Evolutionary conservation across 2,797 vertebrate genomes (phyloP).

Genomic region (Molossus alvarezi): DNA sequence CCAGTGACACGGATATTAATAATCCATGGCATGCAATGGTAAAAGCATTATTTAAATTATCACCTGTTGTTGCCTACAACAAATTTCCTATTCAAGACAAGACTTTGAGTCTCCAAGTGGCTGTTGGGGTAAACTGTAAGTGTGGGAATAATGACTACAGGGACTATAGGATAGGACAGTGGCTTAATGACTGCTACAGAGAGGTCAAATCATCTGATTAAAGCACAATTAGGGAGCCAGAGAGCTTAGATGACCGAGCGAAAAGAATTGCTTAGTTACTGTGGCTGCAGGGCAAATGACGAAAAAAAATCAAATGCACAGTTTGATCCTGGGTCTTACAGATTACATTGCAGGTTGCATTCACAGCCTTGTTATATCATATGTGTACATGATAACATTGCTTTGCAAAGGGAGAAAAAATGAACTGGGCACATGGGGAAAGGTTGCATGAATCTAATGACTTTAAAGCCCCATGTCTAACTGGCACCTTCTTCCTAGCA

Average conservation of each 20-base stretch:
- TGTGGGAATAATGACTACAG: not conserved
- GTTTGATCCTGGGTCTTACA: not conserved
- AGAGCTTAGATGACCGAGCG: not conserved
- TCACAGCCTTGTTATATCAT: not conserved
- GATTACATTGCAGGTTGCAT: not conserved
- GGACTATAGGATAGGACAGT: not conserved
- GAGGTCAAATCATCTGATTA: not conserved
- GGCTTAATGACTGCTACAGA: not conserved
- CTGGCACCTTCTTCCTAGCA: not conserved
- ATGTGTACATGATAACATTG: not conserved
- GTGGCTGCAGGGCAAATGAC: not conserved
- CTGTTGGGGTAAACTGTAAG: not conserved
- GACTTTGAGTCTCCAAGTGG: not conserved
- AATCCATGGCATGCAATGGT: not conserved
- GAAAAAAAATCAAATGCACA: not conserved
- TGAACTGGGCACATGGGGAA: not conserved
- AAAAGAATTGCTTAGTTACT: not conserved
- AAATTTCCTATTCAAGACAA: conserved; percentile 14
- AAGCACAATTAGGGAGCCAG: not conserved
- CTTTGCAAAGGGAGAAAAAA: not conserved
- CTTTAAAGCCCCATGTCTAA: not conserved
- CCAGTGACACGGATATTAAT: not conserved
- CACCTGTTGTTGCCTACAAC: not conserved
- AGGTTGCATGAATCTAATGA: not conserved
- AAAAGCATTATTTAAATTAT: conserved; percentile 32